phyloP scores from a whole-genome alignment of 2,797 vertebrate species.

The Melanotaenia parkinsoni region DNA sequence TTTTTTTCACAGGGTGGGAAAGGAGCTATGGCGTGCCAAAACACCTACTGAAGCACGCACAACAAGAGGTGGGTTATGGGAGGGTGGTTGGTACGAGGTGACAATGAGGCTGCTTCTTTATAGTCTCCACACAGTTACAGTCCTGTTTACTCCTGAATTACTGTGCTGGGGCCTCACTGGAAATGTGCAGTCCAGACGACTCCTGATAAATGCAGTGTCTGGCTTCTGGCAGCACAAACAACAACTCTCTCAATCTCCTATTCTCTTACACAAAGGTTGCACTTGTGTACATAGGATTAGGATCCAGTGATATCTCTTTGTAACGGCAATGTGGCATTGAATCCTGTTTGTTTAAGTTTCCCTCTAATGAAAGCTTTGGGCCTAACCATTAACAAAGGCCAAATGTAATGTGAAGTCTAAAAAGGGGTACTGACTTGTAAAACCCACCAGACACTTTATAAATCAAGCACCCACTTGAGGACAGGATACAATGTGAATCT shows the following conservation, averaged over 20 bases:
- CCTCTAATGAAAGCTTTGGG: background rate
- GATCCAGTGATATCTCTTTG: constrained; percentile 28
- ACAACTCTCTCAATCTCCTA: constrained; percentile 39
- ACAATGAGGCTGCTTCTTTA: constrained; percentile 74
- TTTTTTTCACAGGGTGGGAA: constrained; percentile 48
- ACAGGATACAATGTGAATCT: constrained; percentile 30
- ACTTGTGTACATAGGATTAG: constrained; percentile 30
- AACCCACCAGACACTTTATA: constrained; percentile 32
- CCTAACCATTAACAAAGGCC: constrained; percentile 9
- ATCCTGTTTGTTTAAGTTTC: background rate
- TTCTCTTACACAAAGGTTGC: constrained; percentile 50
- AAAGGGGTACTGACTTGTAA: constrained; percentile 12
- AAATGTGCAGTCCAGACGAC: constrained; percentile 77
- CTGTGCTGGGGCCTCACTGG: constrained; percentile 45
- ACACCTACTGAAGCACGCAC: constrained; percentile 67
- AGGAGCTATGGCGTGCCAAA: constrained; percentile 63
- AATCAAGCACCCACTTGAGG: constrained; percentile 17
- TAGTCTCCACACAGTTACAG: constrained; percentile 50
- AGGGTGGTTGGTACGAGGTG: constrained; percentile 53
- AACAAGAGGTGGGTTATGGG: constrained; percentile 46
- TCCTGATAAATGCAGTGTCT: constrained; percentile 80
- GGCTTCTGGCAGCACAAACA: constrained; percentile 64
- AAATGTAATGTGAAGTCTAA: constrained; percentile 24
- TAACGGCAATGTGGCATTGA: constrained; percentile 23
- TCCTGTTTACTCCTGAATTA: constrained; percentile 71